phyloP scores from a whole-genome alignment of 1,140 invertebrate genomes.

The Caenorhabditis remanei region DNA sequence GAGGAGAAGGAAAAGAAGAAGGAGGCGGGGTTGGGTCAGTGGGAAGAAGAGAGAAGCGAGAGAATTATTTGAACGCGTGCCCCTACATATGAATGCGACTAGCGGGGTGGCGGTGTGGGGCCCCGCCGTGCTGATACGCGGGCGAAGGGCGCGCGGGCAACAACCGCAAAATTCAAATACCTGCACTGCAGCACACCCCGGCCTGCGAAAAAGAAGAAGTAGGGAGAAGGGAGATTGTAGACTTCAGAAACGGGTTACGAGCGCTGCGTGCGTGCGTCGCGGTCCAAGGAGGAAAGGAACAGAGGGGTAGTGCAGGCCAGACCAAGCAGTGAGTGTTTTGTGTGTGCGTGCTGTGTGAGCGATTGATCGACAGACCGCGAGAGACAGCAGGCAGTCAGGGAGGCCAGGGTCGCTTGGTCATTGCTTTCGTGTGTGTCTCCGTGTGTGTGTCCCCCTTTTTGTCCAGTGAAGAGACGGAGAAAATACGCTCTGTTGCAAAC shows the following conservation, averaged over 20 bases:
- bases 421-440: background rate
- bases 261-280: conserved; percentile 48
- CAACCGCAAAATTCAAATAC: conserved; percentile 34
- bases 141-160: background rate
- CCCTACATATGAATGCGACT: conserved; percentile 31
- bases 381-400: conserved; percentile 3
- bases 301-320: too few relatives aligned
- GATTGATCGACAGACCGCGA: background rate
- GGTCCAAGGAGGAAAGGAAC: background rate
- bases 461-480: background rate
- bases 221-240: background rate
- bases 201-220: background rate
- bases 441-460: background rate
- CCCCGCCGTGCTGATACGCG: conserved; percentile 35
- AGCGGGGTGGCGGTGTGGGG: background rate
- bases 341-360: conserved; percentile 26
- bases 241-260: background rate
- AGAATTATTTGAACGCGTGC: conserved; percentile 50
- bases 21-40: background rate
- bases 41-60: conserved; percentile 27
- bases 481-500: conserved; percentile 1
- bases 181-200: conserved; percentile 18
- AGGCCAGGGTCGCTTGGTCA: conserved; percentile 11
- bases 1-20: background rate
- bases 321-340: background rate